Evolutionary conservation across 2,888 invertebrate species (phyloP), one percentile per base, ranked within the genome.

Genomic region (Lingula anatina): DNA sequence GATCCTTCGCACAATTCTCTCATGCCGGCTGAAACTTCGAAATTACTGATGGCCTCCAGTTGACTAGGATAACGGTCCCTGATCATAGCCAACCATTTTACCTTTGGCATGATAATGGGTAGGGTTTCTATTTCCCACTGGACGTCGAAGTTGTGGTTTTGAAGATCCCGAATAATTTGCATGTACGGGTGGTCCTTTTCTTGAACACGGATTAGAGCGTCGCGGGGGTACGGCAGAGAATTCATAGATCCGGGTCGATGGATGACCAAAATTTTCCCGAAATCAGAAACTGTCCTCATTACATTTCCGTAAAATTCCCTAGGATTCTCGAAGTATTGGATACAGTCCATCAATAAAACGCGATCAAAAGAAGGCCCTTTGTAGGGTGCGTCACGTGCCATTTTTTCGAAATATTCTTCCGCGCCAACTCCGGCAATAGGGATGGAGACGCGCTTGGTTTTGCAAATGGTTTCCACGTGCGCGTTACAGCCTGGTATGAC

Each of bases 1-100:
- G 70, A 55, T 5, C 74, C 73, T 43, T 74, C 74, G 1, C 71
- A 62, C 2, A 74, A 59, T 52, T 73, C 73, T 5, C 74, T 53
- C 7, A 72, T 57, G 1, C 71, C 71, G 18, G 62, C 56, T 12
- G 55, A 40, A 15, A 73, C 60, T 50, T 73, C 72, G 20, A 60
- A 56, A 41, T 65, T 57, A 43, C 66, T 68, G 25, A 71, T 49
- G 20, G 68, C 56, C 53, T 73, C 70, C 60, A 71, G 59, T 48
- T 70, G 69, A 5, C 68, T 61, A 1, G 74, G 74, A 45, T 63
- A 72, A 31, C 63, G 62, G 20, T 70, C 66, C 5, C 58, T 54
- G 21, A 74, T 40, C 70, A 73, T 66, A 2, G 67, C 60, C 50
- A 67, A 62, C 74, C 73, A 74, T 46, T 68, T 68, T 39, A 53